These are phyloP conservation scores for Antheraea assamensis DNA, from an alignment of 2,888 invertebrate species.

Conservation along the genomic window DNA sequence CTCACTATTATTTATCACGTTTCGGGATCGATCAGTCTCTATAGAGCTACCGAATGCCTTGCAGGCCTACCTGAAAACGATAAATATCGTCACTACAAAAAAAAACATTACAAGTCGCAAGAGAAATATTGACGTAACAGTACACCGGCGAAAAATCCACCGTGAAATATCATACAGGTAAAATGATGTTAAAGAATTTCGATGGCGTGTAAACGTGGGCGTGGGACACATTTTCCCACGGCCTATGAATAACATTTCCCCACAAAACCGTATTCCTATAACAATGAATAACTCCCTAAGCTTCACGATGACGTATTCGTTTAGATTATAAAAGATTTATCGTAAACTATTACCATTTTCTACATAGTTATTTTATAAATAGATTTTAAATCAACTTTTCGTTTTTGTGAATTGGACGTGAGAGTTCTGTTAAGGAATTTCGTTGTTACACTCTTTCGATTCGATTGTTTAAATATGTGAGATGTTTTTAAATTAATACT, in stretches of 20 bases:
- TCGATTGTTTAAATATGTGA: not conserved
- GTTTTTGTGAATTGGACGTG: constrained; percentile 1
- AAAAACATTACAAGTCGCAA: not conserved
- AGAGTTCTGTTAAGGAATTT: constrained; percentile 2
- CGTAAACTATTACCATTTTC: constrained; percentile 15
- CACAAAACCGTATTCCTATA: constrained; percentile 24
- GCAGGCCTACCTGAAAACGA: too few species aligned
- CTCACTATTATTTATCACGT: too few species aligned
- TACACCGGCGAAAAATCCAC: not conserved
- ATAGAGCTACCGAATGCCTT: too few species aligned
- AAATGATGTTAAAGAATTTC: constrained; percentile 8
- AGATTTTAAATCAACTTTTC: constrained; percentile 5
- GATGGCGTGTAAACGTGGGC: not conserved
- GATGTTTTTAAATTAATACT: too few species aligned
- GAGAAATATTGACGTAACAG: not conserved
- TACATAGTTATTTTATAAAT: constrained; percentile 12
- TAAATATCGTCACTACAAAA: not conserved
- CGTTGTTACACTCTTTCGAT: not conserved
- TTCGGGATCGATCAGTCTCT: too few species aligned
- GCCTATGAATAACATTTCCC: constrained; percentile 39
- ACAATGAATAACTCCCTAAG: constrained; percentile 41
- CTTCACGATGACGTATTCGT: constrained; percentile 41
- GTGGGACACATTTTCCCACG: constrained; percentile 42
- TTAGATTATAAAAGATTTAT: constrained; percentile 47
- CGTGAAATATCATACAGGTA: not conserved